Evolutionary conservation across 2,113 vertebrate species (phyloP), one percentile per base, ranked within the genome.

Genomic region (Cercocebus atys): DNA sequence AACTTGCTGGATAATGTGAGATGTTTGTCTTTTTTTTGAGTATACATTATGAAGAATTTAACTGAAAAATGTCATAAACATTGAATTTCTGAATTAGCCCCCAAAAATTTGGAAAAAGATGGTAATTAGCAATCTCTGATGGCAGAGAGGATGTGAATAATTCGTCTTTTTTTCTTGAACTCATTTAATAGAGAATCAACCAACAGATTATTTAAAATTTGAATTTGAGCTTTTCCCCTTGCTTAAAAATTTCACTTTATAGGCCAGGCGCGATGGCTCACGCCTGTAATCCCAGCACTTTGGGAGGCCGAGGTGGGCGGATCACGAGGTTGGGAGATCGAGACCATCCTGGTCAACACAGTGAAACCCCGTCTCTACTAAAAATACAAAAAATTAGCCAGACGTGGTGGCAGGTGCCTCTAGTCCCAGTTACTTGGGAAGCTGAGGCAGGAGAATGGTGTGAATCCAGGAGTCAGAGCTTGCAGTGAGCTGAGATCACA

Each of bases 151-250:
- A 45, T 80, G 6, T 61, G 47, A 78, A 73, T 70, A 52, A 93
- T 94, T 87, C 18, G 70, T 76, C 32, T 75, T 47, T 94, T 12
- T 88, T 93, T 90, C 72, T 94, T 75, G 35, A 94, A 79, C 27
- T 92, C 11, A 43, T 90, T 94, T 32, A 6, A 57, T 18, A 84
- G 35, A 70, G 27, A 95, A 57, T 83, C 70, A 95, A 68, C 22
- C 11, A 70, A 88, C 8, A 94, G 40, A 27, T 92, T 75, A 95
- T 72, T 30, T 20, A 64, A 61, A 94, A 16, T 92, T 94, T 92
- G 40, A 84, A 40, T 82, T 68, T 92, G 12, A 72, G 11, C 4
- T 85, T 96, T 93, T 75, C 17, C 16, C 43, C 25, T 92, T 90
- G 17, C 43, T 84, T 81, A 93, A 96, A 86, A 55, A 80, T 32